These are phyloP conservation scores for Rosalia funebris DNA, from an alignment of 2,888 invertebrate species.

Conservation along the genomic window DNA sequence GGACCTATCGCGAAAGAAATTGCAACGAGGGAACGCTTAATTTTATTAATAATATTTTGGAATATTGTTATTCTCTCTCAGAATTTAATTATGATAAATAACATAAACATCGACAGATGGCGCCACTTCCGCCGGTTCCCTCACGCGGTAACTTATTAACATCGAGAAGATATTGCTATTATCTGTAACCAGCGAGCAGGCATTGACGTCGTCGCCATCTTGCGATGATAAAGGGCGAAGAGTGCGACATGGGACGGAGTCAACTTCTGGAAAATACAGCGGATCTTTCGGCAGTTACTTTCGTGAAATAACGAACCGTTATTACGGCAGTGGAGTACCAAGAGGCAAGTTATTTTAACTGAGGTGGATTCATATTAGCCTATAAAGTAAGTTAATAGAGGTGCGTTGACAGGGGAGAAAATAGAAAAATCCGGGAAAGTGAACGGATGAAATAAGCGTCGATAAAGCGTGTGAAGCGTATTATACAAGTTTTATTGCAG, in stretches of 20 bases:
- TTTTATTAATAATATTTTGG: no score
- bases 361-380: conserved; percentile 6
- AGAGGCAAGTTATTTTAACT: conserved; percentile 6
- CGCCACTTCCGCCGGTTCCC: no score
- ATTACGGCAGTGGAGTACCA: not conserved
- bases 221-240: not conserved
- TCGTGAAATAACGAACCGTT: not conserved
- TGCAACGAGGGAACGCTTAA: no score
- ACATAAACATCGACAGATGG: no score
- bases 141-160: no score
- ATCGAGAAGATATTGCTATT: not conserved
- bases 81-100: no score
- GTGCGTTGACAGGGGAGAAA: conserved; percentile 11
- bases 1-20: no score
- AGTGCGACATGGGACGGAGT: not conserved
- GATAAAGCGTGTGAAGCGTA: conserved; percentile 1
- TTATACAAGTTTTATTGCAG: conserved; percentile 1
- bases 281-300: conserved; percentile 2
- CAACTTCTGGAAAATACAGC: conserved; percentile 26
- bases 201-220: not conserved
- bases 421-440: conserved; percentile 8
- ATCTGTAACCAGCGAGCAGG: not conserved
- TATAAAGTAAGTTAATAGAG: conserved; percentile 11
- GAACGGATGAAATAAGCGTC: conserved; percentile 3
- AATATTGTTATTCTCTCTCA: no score